A percentile compares a stretch with the other conserved stretches of the same genome.
Evolutionary conservation across 2,113 vertebrate species (phyloP).

Genomic region (Hirundichthys speculiger): DNA sequence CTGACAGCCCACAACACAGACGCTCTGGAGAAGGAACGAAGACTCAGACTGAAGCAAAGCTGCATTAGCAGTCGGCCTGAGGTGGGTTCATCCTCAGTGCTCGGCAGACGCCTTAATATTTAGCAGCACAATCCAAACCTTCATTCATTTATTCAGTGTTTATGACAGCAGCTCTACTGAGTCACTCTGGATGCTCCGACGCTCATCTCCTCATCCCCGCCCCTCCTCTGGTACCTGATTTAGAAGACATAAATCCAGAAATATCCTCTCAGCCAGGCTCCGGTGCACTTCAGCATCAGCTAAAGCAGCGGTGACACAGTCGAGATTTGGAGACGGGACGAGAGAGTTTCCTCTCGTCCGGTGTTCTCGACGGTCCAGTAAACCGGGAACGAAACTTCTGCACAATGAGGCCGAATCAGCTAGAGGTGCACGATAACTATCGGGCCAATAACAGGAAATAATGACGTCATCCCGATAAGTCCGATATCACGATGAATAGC

Average conservation of each 20-base stretch:
- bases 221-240: conserved; percentile 40
- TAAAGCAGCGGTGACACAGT: conserved; percentile 39
- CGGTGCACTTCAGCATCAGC: conserved; percentile 56
- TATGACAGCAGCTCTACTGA: conserved; percentile 52
- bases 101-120: conserved; percentile 37
- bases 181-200: conserved; percentile 6
- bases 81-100: conserved; percentile 25
- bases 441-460: too few species aligned
- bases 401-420: too few species aligned
- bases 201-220: conserved; percentile 8
- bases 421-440: too few species aligned
- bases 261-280: conserved; percentile 47
- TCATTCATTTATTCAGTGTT: conserved; percentile 47
- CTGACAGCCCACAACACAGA: too few species aligned
- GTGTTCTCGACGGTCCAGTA: background rate
- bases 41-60: too few species aligned
- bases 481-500: too few species aligned
- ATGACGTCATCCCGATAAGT: too few species aligned
- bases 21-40: too few species aligned
- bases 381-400: conserved; percentile 18
- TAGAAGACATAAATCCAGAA: conserved; percentile 56
- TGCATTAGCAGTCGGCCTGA: background rate
- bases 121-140: conserved; percentile 24
- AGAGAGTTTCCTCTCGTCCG: too few species aligned
- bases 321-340: too few species aligned